phyloP scores from a whole-genome alignment of 1,140 invertebrate species.

The Neocloeon triangulifer region DNA sequence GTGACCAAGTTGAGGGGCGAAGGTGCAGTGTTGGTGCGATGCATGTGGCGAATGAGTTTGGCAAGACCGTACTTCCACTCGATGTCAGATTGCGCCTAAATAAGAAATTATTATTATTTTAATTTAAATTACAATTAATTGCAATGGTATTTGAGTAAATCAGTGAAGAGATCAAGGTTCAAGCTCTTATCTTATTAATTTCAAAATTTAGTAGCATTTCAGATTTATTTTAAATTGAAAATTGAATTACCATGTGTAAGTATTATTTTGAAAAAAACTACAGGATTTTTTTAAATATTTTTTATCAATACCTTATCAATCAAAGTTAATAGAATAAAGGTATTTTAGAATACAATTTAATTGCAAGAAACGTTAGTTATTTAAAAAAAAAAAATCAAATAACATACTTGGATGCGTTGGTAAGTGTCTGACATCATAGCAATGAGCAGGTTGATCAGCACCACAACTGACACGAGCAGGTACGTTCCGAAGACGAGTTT shows the following conservation, averaged over 20 bases:
- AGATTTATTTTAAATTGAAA: too few species aligned
- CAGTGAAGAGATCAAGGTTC: too few species aligned
- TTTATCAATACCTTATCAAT: too few species aligned
- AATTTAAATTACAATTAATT: too few species aligned
- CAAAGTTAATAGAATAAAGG: too few species aligned
- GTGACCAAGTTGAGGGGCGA: slow-evolving; percentile 91
- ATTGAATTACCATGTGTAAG: too few species aligned
- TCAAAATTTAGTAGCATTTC: too few species aligned
- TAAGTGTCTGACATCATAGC: slow-evolving; percentile 99
- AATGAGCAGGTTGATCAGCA: slow-evolving; percentile 95
- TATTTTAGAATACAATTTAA: too few species aligned
- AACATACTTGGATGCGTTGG: slow-evolving; percentile 74
- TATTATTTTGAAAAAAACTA: too few species aligned
- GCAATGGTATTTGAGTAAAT: too few species aligned
- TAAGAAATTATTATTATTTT: slow-evolving; percentile 8
- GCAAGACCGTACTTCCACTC: slow-evolving; percentile 99
- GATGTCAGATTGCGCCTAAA: slow-evolving; percentile 93
- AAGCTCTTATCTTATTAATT: too few species aligned
- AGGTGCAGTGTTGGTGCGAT: slow-evolving; percentile 89
- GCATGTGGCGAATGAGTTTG: slow-evolving; percentile 96
- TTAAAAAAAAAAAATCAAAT: not conserved
- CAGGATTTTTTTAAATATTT: too few species aligned
- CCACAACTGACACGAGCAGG: slow-evolving; percentile 92
- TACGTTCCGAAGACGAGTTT: slow-evolving; percentile 84
- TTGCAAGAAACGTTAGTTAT: not conserved